Base-by-base conservation (phyloP, 2,888 invertebrate genomes). In the Palloptera scutellata region DNA sequence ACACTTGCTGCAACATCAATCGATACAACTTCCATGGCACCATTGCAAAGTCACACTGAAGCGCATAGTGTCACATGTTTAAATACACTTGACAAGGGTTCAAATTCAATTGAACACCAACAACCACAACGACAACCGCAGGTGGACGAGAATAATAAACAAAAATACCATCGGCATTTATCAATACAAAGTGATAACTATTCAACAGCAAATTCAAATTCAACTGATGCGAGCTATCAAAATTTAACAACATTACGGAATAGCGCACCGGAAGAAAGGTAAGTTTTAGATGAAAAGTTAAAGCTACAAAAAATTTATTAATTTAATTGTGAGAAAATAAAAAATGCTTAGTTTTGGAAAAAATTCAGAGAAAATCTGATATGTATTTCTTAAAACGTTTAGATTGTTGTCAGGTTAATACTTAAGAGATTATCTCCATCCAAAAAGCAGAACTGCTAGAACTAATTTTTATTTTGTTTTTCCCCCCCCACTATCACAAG, bases 21-120 rank as follows among this genome's bases (percentile, higher is more conserved):
- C 75, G 74, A 73, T 66, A 70, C 76, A 52, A 75, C 77, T 78
- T 79, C 80, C 76, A 82, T 83, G 84, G 84, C 84, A 79, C 79
- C 81, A 77, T 74, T 81, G 77, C 82, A 80, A 76, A 79, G 79
- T 63, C 76, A 81, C 72, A 75, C 81, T 70, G 77, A 80, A 75
- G 67, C 77, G 65, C 78, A 78, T 71, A 79, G 78, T 77, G 76
- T 79, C 76, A 77, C 75, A 60, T 77, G 74, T 72, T 73, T 81
- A 71, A 80, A 76, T 73, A 75, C 76, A 57, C 72, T 73, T 71
- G 75, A 77, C 64, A 75, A 75, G 70, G 78, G 74, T 73, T 11
- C 48, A 51, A 17, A 57, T 63, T 30, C 30, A 30, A 30, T 40
- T 13, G 63, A 66, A 1, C 60, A 54, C 41, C 69, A 64, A 42